Percentiles rank a stretch among this genome's conserved stretches.
phyloP scores from a whole-genome alignment of 2,113 vertebrate species.

The Actenoides lindsayi region DNA sequence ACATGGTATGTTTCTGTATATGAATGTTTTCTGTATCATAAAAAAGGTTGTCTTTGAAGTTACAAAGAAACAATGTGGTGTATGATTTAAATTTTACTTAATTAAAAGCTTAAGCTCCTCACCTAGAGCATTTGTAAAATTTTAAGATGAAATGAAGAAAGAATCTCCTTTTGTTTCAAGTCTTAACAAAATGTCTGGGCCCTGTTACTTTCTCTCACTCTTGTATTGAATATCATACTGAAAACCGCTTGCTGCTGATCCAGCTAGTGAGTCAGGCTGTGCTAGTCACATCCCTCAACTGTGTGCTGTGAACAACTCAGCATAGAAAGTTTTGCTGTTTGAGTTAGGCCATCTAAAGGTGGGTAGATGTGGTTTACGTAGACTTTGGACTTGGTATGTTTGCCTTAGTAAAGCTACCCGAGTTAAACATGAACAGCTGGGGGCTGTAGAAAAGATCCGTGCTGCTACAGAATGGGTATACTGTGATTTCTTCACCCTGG shows the following conservation, averaged over 20 bases:
- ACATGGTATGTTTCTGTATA: not conserved
- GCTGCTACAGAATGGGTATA: not conserved
- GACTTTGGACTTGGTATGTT: not conserved
- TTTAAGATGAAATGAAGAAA: not conserved
- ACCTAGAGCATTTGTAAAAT: not conserved
- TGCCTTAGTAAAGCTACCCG: not conserved
- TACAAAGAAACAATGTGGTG: no score
- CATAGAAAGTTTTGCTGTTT: not conserved
- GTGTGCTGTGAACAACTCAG: not conserved
- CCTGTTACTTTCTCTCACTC: not conserved
- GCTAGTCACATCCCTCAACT: not conserved
- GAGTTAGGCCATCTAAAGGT: not conserved
- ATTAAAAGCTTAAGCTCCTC: not conserved
- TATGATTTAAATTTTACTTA: not conserved
- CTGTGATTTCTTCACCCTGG: not conserved
- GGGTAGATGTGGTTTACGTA: not conserved
- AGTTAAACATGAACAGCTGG: not conserved
- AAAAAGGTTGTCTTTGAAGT: not conserved
- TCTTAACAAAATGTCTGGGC: not conserved
- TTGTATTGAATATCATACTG: not conserved
- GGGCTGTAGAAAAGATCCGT: not conserved
- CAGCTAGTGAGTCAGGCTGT: rapidly evolving
- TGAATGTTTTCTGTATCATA: not conserved
- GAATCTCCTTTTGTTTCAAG: not conserved
- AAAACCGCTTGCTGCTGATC: not conserved